Base-by-base conservation (phyloP, 92 coral and sea anemone species). In the Zoanthus gigantus region DNA sequence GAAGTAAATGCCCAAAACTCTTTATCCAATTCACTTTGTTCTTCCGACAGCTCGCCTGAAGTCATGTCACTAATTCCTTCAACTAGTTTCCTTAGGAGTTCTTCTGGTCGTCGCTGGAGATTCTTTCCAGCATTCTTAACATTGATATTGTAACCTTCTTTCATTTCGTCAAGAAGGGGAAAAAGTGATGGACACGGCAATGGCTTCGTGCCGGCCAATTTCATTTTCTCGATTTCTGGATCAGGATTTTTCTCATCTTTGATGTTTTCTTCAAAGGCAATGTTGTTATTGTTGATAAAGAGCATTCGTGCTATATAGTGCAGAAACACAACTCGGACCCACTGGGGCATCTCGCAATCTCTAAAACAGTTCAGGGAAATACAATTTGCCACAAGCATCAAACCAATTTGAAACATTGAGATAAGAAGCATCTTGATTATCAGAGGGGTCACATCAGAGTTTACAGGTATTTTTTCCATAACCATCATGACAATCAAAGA, bases 1-100 rank as follows among this genome's bases (percentile, higher is more conserved):
- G 98, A 95, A 29, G 95, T 94, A 66, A 95, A 95, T 63, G 92
- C 94, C 98, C 98, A 95, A 79, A 95, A 95, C 30, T 88, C 82
- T 15, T 91, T 92, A 78, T 95, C 88, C 18, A 82, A 77, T 53
- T 87, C 82, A 12, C 63, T 71, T 9, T 89, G 85, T 11, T 87
- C 88, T 7, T 88, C 90, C 15, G 50, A 74, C 7, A 87, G 15
- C 76, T 73, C 78, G 56, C 37, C 72, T 12, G 67, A 68, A 0
- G 94, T 94, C 71, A 95, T 67, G 8, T 78, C 96, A 45, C 85
- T 68, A 15, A 95, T n/a, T 30, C 96, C 98, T 0, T 95, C 98
- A 15, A 90, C 87, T 14, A 88, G 16, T 76, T 88, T 93, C 28
- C 66, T 68, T 9, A 84, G 17, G 76, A 69, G 83, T 1, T 68